phyloP scores from a whole-genome alignment of 1,140 invertebrate genomes.

The Brachionus rotundiformis region DNA sequence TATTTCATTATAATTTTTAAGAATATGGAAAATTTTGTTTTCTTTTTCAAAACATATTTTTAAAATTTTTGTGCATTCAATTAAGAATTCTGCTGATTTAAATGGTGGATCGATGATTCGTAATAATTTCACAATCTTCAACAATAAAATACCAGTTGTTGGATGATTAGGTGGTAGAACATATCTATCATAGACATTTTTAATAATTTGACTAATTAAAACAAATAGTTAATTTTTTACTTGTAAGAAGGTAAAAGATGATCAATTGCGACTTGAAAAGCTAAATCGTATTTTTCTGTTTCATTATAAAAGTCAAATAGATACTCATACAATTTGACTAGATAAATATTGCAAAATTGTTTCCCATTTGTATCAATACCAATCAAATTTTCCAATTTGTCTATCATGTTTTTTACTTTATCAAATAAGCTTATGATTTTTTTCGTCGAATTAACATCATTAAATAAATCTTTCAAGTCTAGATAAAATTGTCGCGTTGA shows the following conservation, averaged over 20 bases:
- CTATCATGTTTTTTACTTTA: slow-evolving; percentile 20
- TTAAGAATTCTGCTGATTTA: background rate
- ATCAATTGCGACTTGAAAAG: background rate
- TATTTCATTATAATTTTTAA: background rate
- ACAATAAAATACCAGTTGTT: background rate
- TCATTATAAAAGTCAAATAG: slow-evolving; percentile 3
- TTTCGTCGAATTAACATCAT: slow-evolving; percentile 21
- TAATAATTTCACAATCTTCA: background rate
- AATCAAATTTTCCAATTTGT: background rate
- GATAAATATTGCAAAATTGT: background rate
- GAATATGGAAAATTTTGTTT: background rate
- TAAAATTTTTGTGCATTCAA: background rate
- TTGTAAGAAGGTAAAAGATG: slow-evolving; percentile 25
- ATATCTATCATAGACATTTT: background rate
- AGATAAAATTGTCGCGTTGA: slow-evolving; percentile 6
- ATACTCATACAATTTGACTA: slow-evolving; percentile 1
- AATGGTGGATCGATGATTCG: background rate
- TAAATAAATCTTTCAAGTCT: slow-evolving; percentile 38
- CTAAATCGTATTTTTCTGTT: background rate
- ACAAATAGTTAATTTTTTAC: background rate
- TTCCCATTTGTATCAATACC: background rate
- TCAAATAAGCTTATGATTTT: background rate
- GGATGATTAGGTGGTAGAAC: background rate
- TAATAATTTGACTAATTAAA: background rate
- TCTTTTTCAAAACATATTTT: background rate